phyloP scores from a whole-genome alignment of 2,888 invertebrate species.

The Encarsia formosa region DNA sequence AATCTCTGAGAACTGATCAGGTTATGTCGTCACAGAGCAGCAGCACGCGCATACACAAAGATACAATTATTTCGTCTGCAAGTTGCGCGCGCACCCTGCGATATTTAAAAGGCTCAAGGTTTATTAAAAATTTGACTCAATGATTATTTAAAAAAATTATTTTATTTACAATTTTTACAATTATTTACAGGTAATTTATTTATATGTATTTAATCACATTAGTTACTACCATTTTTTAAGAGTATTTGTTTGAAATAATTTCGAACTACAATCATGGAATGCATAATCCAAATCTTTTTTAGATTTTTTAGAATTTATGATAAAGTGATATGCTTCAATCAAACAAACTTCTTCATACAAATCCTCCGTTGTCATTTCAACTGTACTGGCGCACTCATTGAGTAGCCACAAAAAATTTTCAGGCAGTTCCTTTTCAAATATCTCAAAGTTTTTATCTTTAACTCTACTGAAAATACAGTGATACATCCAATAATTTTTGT shows the following conservation, averaged over 20 bases:
- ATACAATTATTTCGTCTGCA: no score
- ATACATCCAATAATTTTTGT: slow-evolving; percentile 47
- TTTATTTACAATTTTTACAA: no score
- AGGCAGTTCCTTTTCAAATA: slow-evolving; percentile 43
- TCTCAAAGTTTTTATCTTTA: slow-evolving; percentile 37
- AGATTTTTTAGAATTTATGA: slow-evolving; percentile 18
- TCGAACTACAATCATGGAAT: slow-evolving; percentile 9
- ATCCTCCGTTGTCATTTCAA: slow-evolving; percentile 43
- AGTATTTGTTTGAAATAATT: slow-evolving; percentile 9
- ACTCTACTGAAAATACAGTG: slow-evolving; percentile 42
- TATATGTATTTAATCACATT: no score
- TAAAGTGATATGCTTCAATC: slow-evolving; percentile 40
- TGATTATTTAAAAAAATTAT: no score
- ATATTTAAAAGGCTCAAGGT: no score
- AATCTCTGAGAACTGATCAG: no score
- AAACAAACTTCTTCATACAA: slow-evolving; percentile 47
- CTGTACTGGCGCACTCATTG: slow-evolving; percentile 43
- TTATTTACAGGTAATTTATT: no score
- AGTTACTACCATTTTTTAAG: slow-evolving; percentile 24
- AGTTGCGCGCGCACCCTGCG: no score
- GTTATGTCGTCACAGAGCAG: no score
- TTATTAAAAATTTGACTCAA: no score
- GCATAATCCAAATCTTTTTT: slow-evolving; percentile 10
- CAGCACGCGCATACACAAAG: no score
- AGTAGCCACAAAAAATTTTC: slow-evolving; percentile 48